Percentiles rank a stretch among this genome's conserved stretches.
Conservation (phyloP, 2,888 invertebrate genomes). For the Cepaea hortensis region DNA sequence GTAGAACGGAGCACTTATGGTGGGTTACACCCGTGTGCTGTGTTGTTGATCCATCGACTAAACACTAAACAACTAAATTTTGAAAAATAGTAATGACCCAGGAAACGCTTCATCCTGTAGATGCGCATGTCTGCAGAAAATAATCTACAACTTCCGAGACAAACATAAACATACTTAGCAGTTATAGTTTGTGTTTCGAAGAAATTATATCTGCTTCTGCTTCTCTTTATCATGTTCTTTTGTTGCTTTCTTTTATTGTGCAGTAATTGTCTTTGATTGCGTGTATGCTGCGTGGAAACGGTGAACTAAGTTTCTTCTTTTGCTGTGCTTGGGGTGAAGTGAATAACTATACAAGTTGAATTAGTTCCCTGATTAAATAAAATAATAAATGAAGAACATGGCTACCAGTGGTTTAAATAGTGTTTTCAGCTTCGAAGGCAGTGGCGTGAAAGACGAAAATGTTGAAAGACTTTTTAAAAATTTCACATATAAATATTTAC, state of each 20-base stretch:
- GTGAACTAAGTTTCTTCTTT: too few species aligned
- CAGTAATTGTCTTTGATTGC: too few species aligned
- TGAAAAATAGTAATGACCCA: too few species aligned
- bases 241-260: not conserved
- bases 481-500: conserved; percentile 45
- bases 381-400: conserved; percentile 31
- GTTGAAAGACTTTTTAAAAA: conserved; percentile 40
- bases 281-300: too few species aligned
- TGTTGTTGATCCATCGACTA: too few species aligned
- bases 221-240: not conserved
- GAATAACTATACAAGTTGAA: too few species aligned
- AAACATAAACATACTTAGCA: not conserved
- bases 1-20: too few species aligned
- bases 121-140: not conserved
- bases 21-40: too few species aligned
- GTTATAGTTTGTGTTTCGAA: not conserved
- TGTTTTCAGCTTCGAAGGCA: conserved; percentile 27
- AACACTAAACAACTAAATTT: too few species aligned
- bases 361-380: too few species aligned
- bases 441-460: conserved; percentile 42
- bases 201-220: not conserved
- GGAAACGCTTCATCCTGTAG: too few species aligned
- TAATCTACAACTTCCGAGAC: not conserved
- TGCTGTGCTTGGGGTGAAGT: too few species aligned
- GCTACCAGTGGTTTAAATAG: conserved; percentile 9